Evolutionary conservation across 2,888 invertebrate genomes (phyloP), one percentile per base, ranked within the genome.

Genomic region (Orthonychiurus folsomi): DNA sequence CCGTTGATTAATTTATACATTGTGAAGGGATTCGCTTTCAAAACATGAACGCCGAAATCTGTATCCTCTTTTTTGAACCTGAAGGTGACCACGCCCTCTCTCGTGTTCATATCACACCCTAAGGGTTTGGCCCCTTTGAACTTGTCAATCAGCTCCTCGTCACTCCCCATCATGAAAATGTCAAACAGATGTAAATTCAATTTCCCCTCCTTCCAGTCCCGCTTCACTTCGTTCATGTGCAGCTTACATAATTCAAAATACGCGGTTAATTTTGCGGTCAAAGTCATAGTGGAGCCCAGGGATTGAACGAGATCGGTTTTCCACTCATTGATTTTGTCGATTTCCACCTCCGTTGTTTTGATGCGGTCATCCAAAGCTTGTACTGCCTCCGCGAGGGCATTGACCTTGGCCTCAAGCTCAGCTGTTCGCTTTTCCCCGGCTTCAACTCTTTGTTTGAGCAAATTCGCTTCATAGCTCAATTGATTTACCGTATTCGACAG

Each of bases 41-140:
- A 24, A 24, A 56, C 56, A 5, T 56, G 24, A 26, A 56, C 56
- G 9, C 56, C 56, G 24, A 56, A 23, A 23, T 56, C 56, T 23
- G 56, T 56, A 12, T 25, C 24, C 12, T 56, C 25, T n/a, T 56
- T 56, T 9, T 15, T n/a, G 20, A 56, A 56, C 12, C 9, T 9
- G 56, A 48, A 48, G 12, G 48, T 15, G 48, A 48, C 48, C 12
- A 48, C 15, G 12, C 15, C 12, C 15, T 48, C 15, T 15, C 48
- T 12, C 12, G 48, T n/a, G 48, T 48, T n/a, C 12, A 48, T 15
- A 48, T 48, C 15, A n/a, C 48, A 48, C n/a, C n/a, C 48, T 12
- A 48, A n/a, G n/a, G 48, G 48, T n/a, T 15, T n/a, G n/a, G 15
- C n/a, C 15, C n/a, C 48, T n/a, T n/a, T 48, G n/a, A 15, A 48